Evolutionary conservation across 2,113 vertebrate species (phyloP).

Genomic region (Caranx melampygus): DNA sequence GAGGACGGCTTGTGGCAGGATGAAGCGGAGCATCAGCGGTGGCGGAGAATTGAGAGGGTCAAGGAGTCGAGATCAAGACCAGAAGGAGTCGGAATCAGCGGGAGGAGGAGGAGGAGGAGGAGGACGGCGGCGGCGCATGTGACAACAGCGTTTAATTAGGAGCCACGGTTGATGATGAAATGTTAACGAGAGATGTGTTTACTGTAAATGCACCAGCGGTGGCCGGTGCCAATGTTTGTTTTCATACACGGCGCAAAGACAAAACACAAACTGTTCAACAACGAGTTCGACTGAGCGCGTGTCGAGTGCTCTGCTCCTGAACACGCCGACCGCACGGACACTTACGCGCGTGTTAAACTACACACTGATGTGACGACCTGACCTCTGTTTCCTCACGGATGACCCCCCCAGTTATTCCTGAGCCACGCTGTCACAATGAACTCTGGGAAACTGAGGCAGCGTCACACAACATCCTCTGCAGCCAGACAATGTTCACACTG

Average conservation of each 20-base stretch:
- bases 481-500: too few relatives aligned
- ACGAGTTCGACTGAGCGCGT: too few relatives aligned
- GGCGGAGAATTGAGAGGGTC: slow-evolving; percentile 38
- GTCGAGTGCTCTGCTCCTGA: too few relatives aligned
- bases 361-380: too few relatives aligned
- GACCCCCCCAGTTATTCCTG: too few relatives aligned
- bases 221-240: neutral
- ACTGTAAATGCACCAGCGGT: neutral
- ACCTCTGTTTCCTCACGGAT: too few relatives aligned
- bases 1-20: slow-evolving; percentile 65
- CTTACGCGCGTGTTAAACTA: too few relatives aligned
- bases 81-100: neutral
- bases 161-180: neutral
- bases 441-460: too few relatives aligned
- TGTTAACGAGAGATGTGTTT: neutral
- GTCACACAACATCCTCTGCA: too few relatives aligned
- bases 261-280: too few relatives aligned
- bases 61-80: slow-evolving; percentile 21
- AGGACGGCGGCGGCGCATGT: neutral
- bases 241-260: neutral
- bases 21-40: slow-evolving; percentile 42
- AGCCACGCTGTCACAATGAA: too few relatives aligned
- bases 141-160: neutral
- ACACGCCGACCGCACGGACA: too few relatives aligned
- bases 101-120: neutral